Conservation (phyloP, 2,113 vertebrate species). For the Cyphomyrus plagiostoma region DNA sequence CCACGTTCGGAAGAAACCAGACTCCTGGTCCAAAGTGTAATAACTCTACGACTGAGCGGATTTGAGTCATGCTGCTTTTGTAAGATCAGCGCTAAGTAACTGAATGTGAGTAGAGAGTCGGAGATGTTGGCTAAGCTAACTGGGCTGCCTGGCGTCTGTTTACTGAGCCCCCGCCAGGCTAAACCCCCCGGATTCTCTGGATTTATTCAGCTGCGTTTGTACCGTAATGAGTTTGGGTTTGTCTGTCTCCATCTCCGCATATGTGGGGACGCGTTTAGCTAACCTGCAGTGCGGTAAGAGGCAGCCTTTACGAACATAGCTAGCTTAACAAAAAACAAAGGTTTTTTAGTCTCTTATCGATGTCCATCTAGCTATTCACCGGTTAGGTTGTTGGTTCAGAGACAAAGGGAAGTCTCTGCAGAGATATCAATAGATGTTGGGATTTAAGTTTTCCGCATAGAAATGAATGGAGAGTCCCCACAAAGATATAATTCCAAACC, state of each 20-base stretch:
- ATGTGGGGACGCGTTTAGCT: neutral
- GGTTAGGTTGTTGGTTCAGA: neutral
- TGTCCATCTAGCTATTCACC: neutral
- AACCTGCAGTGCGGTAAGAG: neutral
- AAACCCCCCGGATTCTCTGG: neutral
- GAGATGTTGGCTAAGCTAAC: neutral
- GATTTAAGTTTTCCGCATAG: too few relatives aligned
- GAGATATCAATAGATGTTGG: neutral
- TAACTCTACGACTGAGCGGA: neutral
- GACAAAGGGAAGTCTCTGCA: neutral
- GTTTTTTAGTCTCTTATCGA: neutral
- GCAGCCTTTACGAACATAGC: neutral
- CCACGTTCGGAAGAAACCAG: neutral
- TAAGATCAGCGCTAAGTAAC: neutral
- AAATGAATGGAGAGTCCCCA: too few relatives aligned
- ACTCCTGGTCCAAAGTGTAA: neutral
- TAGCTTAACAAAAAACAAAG: neutral
- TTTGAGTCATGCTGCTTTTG: neutral
- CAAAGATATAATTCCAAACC: too few relatives aligned
- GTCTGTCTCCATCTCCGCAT: neutral
- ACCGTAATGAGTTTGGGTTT: neutral
- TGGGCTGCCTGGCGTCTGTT: neutral
- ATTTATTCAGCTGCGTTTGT: neutral
- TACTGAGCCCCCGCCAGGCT: neutral
- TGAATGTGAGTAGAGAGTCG: neutral